Conservation (phyloP, 2,888 invertebrate genomes). For the Lacanobia wlatinum region DNA sequence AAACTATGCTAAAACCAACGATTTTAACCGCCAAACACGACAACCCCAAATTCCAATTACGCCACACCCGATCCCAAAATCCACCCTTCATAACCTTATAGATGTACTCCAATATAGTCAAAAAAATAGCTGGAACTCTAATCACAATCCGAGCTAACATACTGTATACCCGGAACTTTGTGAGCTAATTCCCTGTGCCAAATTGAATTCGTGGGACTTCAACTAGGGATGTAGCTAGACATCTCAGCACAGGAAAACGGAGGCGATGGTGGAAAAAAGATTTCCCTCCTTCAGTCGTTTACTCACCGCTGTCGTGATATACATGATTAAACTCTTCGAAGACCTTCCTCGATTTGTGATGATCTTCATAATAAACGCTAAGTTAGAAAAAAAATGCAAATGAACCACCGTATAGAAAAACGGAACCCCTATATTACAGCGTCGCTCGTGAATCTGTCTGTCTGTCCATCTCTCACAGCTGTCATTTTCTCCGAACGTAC, state of each 20-base stretch:
- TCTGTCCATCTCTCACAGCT: too few species aligned
- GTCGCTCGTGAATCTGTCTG: too few species aligned
- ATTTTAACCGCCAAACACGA: background rate
- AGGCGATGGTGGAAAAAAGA: background rate
- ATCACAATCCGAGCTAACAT: constrained; percentile 67
- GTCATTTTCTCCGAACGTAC: too few species aligned
- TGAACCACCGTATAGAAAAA: too few species aligned
- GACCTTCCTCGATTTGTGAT: too few species aligned
- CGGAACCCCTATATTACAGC: too few species aligned
- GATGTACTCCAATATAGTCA: constrained; percentile 9
- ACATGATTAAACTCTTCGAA: too few species aligned
- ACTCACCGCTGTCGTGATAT: too few species aligned
- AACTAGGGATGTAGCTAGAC: background rate
- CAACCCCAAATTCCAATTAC: constrained; percentile 17
- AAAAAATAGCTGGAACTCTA: constrained; percentile 64
- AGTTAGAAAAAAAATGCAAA: too few species aligned
- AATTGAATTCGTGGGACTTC: constrained; percentile 73
- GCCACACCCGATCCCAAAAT: background rate
- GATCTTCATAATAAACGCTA: too few species aligned
- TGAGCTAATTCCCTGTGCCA: constrained; percentile 71
- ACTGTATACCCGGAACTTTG: constrained; percentile 65
- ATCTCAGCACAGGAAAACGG: background rate
- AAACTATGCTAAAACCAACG: background rate
- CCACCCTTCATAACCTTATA: background rate
- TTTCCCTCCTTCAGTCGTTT: too few species aligned